Conservation (phyloP, 2,888 invertebrate species). For the Tenodera sinensis region DNA sequence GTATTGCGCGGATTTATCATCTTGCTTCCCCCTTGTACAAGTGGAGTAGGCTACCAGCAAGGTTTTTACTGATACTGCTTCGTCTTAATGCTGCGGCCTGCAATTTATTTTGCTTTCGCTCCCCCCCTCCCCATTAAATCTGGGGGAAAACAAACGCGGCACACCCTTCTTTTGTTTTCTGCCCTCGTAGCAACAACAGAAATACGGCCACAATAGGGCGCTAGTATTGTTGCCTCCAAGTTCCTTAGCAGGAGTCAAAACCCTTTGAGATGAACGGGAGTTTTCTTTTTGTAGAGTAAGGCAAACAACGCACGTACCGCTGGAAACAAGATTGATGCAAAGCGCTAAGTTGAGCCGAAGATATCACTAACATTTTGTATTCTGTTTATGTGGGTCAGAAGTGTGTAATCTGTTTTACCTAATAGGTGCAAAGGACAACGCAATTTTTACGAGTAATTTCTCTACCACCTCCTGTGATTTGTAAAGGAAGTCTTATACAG, state of each 20-base stretch:
- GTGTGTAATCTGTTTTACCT: too few species aligned
- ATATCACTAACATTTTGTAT: too few species aligned
- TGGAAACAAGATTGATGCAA: too few species aligned
- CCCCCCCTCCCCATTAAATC: not conserved
- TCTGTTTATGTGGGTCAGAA: too few species aligned
- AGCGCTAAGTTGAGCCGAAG: too few species aligned
- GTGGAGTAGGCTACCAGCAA: not conserved
- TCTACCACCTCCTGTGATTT: too few species aligned
- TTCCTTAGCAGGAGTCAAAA: not conserved
- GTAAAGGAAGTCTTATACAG: too few species aligned
- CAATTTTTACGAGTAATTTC: too few species aligned
- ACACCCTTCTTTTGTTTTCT: not conserved
- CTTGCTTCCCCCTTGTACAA: not conserved
- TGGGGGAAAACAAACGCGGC: not conserved
- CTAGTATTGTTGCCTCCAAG: not conserved
- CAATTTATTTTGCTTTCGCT: not conserved
- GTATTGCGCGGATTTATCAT: too few species aligned
- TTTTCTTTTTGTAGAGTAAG: not conserved
- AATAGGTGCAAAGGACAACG: too few species aligned
- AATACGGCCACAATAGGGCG: not conserved
- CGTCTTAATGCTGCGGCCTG: not conserved
- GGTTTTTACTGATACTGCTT: too few species aligned
- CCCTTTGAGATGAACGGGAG: not conserved
- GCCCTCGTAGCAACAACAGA: not conserved
- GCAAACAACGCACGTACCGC: not conserved